phyloP scores from a whole-genome alignment of 92 coral and sea anemone species.

The Micromussa lordhowensis region DNA sequence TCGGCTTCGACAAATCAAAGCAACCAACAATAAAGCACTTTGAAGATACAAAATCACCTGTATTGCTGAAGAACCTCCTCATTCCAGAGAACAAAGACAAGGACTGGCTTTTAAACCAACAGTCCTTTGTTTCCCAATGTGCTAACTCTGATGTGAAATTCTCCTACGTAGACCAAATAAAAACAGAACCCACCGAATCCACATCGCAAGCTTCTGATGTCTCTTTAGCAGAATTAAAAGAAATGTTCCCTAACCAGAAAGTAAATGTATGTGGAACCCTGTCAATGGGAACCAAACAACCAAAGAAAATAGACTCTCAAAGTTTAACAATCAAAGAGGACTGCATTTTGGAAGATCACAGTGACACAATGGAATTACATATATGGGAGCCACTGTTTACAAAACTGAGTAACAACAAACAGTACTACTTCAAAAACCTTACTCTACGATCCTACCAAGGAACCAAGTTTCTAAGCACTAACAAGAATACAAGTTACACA shows the following conservation, averaged over 20 bases:
- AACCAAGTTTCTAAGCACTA: no score
- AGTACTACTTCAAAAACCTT: conserved; percentile 45
- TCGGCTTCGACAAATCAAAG: conserved; percentile 57
- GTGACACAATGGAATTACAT: conserved; percentile 35
- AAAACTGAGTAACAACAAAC: conserved; percentile 29
- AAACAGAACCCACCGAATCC: conserved; percentile 9
- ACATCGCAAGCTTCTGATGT: conserved; percentile 37
- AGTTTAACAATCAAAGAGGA: conserved; percentile 41
- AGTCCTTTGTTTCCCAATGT: conserved; percentile 19
- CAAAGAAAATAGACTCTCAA: conserved; percentile 26
- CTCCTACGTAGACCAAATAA: conserved; percentile 9
- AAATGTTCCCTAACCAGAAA: conserved; percentile 52
- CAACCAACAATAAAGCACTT: conserved; percentile 62
- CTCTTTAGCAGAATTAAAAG: conserved; percentile 31
- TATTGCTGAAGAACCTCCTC: conserved; percentile 41
- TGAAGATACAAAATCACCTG: conserved; percentile 61
- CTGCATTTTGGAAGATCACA: conserved; percentile 31
- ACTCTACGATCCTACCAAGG: background rate
- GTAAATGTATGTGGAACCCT: conserved; percentile 38
- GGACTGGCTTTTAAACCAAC: conserved; percentile 43
- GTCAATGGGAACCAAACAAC: conserved; percentile 49
- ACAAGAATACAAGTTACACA: background rate
- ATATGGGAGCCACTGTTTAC: conserved; percentile 35
- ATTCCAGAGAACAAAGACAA: conserved; percentile 17
- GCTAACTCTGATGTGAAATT: conserved; percentile 27